These are phyloP conservation scores for Luscinia megarhynchos DNA, from an alignment of 2,797 vertebrate genomes.

Conservation along the genomic window DNA sequence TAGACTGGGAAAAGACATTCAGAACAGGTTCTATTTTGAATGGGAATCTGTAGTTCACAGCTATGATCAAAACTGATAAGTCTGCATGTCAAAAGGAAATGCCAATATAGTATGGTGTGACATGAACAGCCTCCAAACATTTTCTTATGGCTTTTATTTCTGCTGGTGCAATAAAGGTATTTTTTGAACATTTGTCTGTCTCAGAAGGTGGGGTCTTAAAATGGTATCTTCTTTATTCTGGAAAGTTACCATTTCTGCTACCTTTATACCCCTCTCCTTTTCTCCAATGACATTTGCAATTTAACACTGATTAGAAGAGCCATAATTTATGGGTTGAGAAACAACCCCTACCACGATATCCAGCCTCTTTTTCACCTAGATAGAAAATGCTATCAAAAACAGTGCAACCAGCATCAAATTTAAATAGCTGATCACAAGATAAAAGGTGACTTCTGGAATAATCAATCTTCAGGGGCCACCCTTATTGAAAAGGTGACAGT, in stretches of 20 bases:
- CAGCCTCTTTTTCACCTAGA: background rate
- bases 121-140: background rate
- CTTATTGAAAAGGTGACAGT: background rate
- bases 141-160: background rate
- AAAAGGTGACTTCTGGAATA: background rate
- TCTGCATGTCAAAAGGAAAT: constrained; percentile 8
- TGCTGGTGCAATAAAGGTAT: background rate
- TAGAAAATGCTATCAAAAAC: background rate
- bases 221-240: background rate
- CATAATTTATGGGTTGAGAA: background rate
- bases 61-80: constrained; percentile 2
- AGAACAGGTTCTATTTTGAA: background rate
- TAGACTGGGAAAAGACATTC: background rate
- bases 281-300: background rate
- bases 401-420: background rate
- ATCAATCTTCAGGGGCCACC: background rate
- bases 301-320: background rate
- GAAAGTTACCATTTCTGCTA: background rate
- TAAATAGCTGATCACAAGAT: background rate
- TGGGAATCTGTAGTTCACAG: constrained; percentile 38
- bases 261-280: background rate
- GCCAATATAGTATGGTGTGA: constrained; percentile 17
- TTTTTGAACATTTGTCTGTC: background rate
- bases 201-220: background rate
- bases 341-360: background rate